phyloP scores from a whole-genome alignment of 1,140 invertebrate genomes.

The Solenopsis invicta region DNA sequence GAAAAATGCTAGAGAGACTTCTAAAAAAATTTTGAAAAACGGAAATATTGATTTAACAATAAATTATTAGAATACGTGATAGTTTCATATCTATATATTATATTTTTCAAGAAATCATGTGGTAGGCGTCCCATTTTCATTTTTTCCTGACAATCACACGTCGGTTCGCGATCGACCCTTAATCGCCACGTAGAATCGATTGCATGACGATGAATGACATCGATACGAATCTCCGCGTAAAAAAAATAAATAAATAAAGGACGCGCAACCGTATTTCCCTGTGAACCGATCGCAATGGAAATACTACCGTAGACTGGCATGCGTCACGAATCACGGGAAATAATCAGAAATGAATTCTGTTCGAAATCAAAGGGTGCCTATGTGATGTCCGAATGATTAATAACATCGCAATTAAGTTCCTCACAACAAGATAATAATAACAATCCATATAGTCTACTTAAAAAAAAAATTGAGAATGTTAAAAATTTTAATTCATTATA shows the following conservation, averaged over 20 bases:
- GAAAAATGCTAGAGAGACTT: not conserved
- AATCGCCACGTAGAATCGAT: slow-evolving; percentile 44
- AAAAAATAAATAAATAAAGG: slow-evolving; percentile 51
- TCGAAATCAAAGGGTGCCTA: not conserved
- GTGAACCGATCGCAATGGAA: slow-evolving; percentile 23
- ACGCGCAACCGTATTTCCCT: slow-evolving; percentile 42
- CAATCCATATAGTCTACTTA: not conserved
- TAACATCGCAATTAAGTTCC: slow-evolving; percentile 10
- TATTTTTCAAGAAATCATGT: not conserved
- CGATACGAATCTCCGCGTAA: slow-evolving; percentile 11
- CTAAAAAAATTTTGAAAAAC: not conserved
- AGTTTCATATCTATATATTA: too few relatives aligned
- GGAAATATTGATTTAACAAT: not conserved
- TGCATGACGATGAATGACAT: slow-evolving; percentile 52
- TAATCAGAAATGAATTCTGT: slow-evolving; percentile 25
- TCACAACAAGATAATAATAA: slow-evolving; percentile 28
- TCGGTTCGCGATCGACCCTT: slow-evolving; percentile 28
- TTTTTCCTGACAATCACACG: slow-evolving; percentile 28
- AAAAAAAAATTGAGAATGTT: not conserved
- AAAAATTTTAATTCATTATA: not conserved
- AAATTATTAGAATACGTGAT: not conserved
- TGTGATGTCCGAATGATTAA: not conserved
- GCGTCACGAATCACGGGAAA: slow-evolving; percentile 26
- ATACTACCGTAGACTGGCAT: slow-evolving; percentile 40
- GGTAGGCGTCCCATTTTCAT: not conserved